Conservation (phyloP, 92 coral and sea anemone species). For the Epizoanthus ramosus region DNA sequence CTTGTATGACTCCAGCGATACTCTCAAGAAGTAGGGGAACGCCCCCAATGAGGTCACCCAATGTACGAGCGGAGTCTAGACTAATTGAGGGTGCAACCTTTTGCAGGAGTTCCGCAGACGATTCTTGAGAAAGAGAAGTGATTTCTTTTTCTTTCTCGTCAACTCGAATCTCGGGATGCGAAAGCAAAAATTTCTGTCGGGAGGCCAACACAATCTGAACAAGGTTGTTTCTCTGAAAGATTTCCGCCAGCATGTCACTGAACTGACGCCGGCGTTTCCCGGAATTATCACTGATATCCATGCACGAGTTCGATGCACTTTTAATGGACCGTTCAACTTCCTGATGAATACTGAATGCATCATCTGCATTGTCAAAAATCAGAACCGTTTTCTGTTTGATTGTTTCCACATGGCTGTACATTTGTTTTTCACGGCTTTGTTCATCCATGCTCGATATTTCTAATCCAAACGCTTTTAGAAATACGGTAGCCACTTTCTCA, state of each 20-base stretch:
- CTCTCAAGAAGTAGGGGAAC: conserved; percentile 33
- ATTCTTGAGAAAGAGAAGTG: conserved; percentile 12
- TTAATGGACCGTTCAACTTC: neutral
- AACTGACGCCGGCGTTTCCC: conserved; percentile 31
- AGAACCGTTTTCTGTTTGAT: conserved; percentile 31
- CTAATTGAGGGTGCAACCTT: conserved; percentile 33
- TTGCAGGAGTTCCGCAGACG: conserved; percentile 27
- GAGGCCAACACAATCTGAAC: conserved; percentile 16
- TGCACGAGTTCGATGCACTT: neutral
- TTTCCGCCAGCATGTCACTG: conserved; percentile 31
- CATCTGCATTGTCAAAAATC: conserved; percentile 29
- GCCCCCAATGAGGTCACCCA: conserved; percentile 22
- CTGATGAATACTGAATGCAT: conserved; percentile 5
- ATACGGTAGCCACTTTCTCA: conserved; percentile 2
- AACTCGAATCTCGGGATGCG: conserved; percentile 36
- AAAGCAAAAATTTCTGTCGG: conserved; percentile 32
- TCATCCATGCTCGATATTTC: neutral
- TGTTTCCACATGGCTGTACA: conserved; percentile 27
- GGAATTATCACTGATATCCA: neutral
- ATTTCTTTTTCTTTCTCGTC: conserved; percentile 35
- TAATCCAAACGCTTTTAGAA: conserved; percentile 29
- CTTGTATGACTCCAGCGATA: conserved; percentile 21
- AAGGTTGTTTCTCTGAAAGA: conserved; percentile 11
- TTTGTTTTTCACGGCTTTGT: conserved; percentile 28
- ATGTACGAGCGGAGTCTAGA: neutral